Evolutionary conservation across 2,113 vertebrate genomes (phyloP).

Genomic region (Limanda limanda): DNA sequence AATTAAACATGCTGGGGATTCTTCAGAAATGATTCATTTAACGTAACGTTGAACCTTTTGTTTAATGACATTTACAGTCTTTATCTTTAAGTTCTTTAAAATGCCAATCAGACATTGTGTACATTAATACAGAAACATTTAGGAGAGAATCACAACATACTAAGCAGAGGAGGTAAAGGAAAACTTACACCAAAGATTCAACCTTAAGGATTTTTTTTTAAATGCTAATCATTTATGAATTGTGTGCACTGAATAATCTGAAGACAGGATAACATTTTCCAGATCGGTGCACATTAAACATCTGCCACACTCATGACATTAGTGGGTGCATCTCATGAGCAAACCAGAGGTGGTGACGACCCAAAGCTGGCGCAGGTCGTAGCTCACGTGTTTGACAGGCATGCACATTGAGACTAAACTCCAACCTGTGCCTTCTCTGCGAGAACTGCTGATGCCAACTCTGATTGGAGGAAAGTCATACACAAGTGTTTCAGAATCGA

Average conservation of each 20-base stretch:
- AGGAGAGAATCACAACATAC: too few species aligned
- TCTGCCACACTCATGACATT: neutral
- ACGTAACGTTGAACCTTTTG: too few species aligned
- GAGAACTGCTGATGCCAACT: neutral
- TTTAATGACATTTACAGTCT: neutral
- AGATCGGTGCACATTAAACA: neutral
- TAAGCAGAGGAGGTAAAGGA: too few species aligned
- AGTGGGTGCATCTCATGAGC: neutral
- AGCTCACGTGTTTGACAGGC: neutral
- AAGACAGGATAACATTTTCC: neutral
- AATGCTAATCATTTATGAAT: neutral
- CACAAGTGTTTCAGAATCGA: neutral
- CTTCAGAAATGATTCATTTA: neutral
- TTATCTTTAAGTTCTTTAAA: neutral
- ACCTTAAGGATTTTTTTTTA: too few species aligned
- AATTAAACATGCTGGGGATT: neutral
- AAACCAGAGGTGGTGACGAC: neutral
- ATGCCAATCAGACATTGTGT: too few species aligned
- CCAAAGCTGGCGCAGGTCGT: slow-evolving; percentile 38
- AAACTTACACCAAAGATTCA: too few species aligned
- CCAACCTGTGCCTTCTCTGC: neutral
- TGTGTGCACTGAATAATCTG: neutral
- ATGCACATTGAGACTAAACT: neutral
- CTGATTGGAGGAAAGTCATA: neutral
- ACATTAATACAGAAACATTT: too few species aligned